These are phyloP conservation scores for Myopa tessellatipennis DNA, from an alignment of 2,888 invertebrate genomes.

Conservation along the genomic window DNA sequence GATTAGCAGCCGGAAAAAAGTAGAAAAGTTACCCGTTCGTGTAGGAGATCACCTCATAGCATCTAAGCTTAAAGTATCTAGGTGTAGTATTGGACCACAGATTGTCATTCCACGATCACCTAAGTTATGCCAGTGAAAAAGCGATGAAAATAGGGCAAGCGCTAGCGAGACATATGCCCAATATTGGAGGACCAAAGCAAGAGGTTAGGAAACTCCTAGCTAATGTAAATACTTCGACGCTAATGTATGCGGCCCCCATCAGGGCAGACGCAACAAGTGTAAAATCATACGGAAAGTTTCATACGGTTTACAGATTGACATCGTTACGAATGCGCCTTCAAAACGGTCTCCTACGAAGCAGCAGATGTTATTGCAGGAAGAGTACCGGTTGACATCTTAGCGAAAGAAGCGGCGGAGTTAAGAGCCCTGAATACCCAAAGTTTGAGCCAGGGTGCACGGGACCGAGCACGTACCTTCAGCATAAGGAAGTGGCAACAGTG, in stretches of 20 bases:
- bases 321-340: not conserved
- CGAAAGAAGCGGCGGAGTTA: constrained; percentile 3
- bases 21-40: not conserved
- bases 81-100: not conserved
- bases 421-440: not conserved
- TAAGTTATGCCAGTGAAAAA: not conserved
- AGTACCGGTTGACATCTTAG: constrained; percentile 10
- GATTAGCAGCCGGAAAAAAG: not conserved
- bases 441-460: not conserved
- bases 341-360: constrained; percentile 19
- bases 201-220: not conserved
- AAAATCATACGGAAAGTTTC: not conserved
- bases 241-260: not conserved
- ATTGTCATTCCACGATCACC: not conserved
- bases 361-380: constrained; percentile 9
- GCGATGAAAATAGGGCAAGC: not conserved
- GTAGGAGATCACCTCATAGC: not conserved
- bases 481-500: not conserved
- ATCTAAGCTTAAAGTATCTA: not conserved
- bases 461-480: not conserved
- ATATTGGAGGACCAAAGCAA: not conserved
- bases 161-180: not conserved
- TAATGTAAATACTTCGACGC: not conserved
- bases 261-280: not conserved
- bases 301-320: constrained; percentile 16